Evolutionary conservation across 2,113 vertebrate species (phyloP).

Genomic region (Pterocles burchelli): DNA sequence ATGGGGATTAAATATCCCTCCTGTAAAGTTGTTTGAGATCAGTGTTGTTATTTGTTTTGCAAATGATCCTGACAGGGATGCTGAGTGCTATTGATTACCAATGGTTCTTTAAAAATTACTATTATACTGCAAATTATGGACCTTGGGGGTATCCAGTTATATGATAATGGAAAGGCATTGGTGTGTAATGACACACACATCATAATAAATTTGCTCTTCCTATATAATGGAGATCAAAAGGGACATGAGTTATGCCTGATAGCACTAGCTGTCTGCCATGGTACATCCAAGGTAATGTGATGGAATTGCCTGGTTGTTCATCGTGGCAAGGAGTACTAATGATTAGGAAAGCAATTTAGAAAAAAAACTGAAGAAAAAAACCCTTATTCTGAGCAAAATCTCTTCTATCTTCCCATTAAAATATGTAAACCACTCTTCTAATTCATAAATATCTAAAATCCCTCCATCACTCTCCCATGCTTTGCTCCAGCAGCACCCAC

Average conservation of each 20-base stretch:
- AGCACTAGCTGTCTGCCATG: constrained; percentile 22
- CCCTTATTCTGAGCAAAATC: not conserved
- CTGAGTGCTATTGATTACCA: constrained; percentile 63
- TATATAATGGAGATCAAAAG: constrained; percentile 51
- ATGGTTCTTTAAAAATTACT: constrained; percentile 61
- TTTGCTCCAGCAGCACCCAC: not conserved
- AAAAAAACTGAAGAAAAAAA: not conserved
- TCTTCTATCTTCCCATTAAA: not conserved
- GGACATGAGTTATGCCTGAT: constrained; percentile 29
- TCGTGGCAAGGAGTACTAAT: not conserved
- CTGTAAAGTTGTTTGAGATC: constrained; percentile 48
- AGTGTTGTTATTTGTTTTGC: constrained; percentile 48
- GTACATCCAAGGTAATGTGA: not conserved
- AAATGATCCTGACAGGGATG: constrained; percentile 53
- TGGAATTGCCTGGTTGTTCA: not conserved
- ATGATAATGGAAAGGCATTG: constrained; percentile 34
- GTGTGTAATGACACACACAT: constrained; percentile 46
- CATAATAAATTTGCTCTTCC: constrained; percentile 47
- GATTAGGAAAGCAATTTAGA: not conserved
- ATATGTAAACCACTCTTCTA: not conserved
- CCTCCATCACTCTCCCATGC: not conserved
- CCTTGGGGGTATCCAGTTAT: constrained; percentile 26
- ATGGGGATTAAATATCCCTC: constrained; percentile 58
- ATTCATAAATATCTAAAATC: not conserved
- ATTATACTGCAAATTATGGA: constrained; percentile 37